A percentile compares a stretch with the other conserved stretches of the same genome.
Conservation (phyloP, 2,113 vertebrate genomes). For the Taxidea taxus region DNA sequence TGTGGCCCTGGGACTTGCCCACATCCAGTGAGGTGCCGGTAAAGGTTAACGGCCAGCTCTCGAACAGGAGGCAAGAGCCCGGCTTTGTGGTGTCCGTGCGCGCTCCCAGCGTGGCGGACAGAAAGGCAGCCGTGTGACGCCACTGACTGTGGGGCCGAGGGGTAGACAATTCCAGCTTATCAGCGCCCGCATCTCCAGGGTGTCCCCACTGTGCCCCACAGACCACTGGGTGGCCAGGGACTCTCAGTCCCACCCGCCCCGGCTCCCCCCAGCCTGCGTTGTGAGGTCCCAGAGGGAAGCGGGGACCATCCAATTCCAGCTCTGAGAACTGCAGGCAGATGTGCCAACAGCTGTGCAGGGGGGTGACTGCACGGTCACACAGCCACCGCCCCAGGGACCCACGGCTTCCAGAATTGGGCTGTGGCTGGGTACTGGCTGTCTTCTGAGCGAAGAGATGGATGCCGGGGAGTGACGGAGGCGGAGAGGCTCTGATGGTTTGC, state of each 20-base stretch:
- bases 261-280: fast-evolving
- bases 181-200: neutral
- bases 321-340: neutral
- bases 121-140: neutral
- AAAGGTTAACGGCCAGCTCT: too few relatives aligned
- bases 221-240: neutral
- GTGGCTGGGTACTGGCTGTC: neutral
- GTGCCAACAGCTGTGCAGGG: too few relatives aligned
- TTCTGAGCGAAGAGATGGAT: neutral
- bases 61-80: too few relatives aligned
- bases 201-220: neutral
- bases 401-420: neutral
- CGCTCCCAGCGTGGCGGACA: fast-evolving
- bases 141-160: fast-evolving
- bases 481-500: neutral
- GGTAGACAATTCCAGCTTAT: neutral
- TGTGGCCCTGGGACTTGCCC: fast-evolving
- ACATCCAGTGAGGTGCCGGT: neutral
- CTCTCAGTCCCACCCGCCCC: fast-evolving
- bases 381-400: neutral
- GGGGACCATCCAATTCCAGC: neutral
- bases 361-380: too few relatives aligned
- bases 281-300: neutral
- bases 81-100: fast-evolving
- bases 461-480: neutral